phyloP scores from a whole-genome alignment of 2,797 vertebrate genomes.

The Myotis findleyi region DNA sequence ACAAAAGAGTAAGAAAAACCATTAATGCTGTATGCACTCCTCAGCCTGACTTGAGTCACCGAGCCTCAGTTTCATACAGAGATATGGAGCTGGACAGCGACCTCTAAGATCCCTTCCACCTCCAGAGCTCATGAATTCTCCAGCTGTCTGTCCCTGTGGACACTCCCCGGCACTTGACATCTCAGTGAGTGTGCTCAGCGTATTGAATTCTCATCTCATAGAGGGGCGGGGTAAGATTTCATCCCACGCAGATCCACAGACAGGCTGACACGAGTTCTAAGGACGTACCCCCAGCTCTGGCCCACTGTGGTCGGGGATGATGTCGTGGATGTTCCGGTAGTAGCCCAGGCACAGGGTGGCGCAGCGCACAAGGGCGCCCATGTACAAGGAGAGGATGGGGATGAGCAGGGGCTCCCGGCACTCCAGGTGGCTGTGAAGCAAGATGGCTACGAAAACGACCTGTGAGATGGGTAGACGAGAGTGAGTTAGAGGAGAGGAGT shows the following conservation, averaged over 20 bases:
- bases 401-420: slow-evolving; percentile 97
- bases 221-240: accelerated
- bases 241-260: background rate
- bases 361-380: slow-evolving; percentile 97
- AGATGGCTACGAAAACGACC: slow-evolving; percentile 98
- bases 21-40: background rate
- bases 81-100: background rate
- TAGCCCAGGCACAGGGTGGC: slow-evolving; percentile 96
- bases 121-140: background rate
- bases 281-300: slow-evolving; percentile 94
- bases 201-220: accelerated
- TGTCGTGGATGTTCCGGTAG: slow-evolving; percentile 96
- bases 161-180: accelerated
- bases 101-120: background rate
- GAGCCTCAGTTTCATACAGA: background rate
- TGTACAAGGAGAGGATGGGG: slow-evolving; percentile 98
- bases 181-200: accelerated
- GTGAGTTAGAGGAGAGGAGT: background rate
- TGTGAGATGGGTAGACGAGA: slow-evolving; percentile 76
- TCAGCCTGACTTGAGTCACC: background rate
- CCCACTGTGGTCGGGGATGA: slow-evolving; percentile 95
- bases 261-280: background rate
- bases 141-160: background rate
- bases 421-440: slow-evolving; percentile 97
- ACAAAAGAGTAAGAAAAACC: background rate